phyloP scores from a whole-genome alignment of 1,140 invertebrate genomes.

The Drosophila triauraria region DNA sequence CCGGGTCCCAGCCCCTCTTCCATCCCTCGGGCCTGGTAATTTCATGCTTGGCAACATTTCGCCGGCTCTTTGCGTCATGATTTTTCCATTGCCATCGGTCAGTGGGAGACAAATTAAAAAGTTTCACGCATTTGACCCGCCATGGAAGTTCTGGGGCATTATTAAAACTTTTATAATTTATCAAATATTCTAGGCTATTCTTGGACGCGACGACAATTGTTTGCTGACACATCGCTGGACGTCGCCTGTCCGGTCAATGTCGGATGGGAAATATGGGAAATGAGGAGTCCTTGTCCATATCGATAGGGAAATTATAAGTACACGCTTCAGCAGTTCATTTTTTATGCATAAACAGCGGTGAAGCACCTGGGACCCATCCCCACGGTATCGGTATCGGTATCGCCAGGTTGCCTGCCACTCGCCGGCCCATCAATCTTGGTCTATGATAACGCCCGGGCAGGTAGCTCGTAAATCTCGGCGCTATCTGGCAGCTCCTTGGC shows the following conservation, averaged over 20 bases:
- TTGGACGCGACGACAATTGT: slow-evolving; percentile 46
- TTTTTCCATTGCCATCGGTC: slow-evolving; percentile 49
- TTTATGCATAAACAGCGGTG: slow-evolving; percentile 63
- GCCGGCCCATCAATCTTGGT: slow-evolving; percentile 68
- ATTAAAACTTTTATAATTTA: slow-evolving; percentile 80
- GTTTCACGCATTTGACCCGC: slow-evolving; percentile 50
- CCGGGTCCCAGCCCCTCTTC: neutral
- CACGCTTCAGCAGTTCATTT: slow-evolving; percentile 61
- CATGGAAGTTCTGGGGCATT: slow-evolving; percentile 55
- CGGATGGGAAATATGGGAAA: slow-evolving; percentile 7
- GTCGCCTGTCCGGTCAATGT: slow-evolving; percentile 36
- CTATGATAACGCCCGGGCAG: slow-evolving; percentile 77
- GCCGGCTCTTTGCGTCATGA: slow-evolving; percentile 31
- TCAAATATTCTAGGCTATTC: slow-evolving; percentile 63
- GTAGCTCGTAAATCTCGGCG: slow-evolving; percentile 78
- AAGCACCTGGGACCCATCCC: slow-evolving; percentile 37
- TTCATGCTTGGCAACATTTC: slow-evolving; percentile 77
- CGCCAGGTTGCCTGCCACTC: slow-evolving; percentile 57
- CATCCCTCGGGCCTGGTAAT: slow-evolving; percentile 53
- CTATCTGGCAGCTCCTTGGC: slow-evolving; percentile 54
- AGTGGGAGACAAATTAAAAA: slow-evolving; percentile 74
- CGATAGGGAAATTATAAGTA: slow-evolving; percentile 67
- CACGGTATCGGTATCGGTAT: slow-evolving; percentile 1
- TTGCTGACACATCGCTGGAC: slow-evolving; percentile 46
- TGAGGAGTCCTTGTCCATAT: slow-evolving; percentile 26